Evolutionary conservation across 1,140 invertebrate genomes (phyloP), one percentile per base, ranked within the genome.

Genomic region (Aphelinus atriplicis): DNA sequence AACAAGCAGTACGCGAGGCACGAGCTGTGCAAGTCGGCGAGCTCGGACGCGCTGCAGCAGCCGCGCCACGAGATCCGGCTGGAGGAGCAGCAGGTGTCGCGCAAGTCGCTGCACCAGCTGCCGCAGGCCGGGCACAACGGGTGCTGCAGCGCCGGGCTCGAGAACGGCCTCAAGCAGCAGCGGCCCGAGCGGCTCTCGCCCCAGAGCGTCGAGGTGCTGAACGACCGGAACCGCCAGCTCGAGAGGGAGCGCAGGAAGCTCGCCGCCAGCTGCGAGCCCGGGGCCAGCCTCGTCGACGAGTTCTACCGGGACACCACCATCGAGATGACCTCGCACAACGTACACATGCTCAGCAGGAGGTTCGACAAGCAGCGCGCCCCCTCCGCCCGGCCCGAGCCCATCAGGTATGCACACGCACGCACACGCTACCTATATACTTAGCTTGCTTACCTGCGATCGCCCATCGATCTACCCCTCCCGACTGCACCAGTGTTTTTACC

Each of bases 291-390:
- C 53, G 75, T 79, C 7, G 82, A 83, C 6, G 83, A 86, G 56
- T 83, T 85, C 53, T 87, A 86, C 72, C 80, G 84, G 47, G 85
- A 86, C n/a, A 82, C 81, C 56, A 88, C 87, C 50, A 87, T 88
- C 67, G 87, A 87, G 60, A 88, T 88, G 87, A 88, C 87, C 55
- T 87, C 87, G 64, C 83, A 83, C 67, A 88, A 88, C 75, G 86
- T 87, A 2, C 84, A 88, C 72, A 76, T 87, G 48, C 51, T 87
- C n/a, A 87, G 86, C 58, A 80, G 84, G 3, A 83, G 83, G 7
- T 43, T 85, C 82, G 70, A 85, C 80, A 75, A 78, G 78, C 75
- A 72, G 42, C 7, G 69, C 45, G 1, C 72, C 50, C 53, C 58
- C 7, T 50, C 60, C 10, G 45, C 57, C 10, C 5, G 65, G 9